phyloP scores from a whole-genome alignment of 2,113 vertebrate species.

The Gorsachius goisagi region DNA sequence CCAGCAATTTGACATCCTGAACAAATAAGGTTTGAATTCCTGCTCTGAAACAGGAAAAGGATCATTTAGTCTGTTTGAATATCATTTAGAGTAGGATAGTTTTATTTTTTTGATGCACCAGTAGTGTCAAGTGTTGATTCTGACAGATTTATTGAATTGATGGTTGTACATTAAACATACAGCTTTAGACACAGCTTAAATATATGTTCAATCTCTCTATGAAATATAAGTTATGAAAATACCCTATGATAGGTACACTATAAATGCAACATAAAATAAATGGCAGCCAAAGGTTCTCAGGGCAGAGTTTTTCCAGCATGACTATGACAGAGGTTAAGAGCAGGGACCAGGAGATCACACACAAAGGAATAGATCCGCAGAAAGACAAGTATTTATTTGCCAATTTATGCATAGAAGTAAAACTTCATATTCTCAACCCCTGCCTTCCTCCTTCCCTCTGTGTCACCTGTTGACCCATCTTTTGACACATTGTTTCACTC shows the following conservation, averaged over 20 bases:
- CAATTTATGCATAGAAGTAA: neutral
- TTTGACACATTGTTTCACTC: neutral
- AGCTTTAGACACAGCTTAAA: constrained; percentile 40
- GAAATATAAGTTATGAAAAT: constrained; percentile 10
- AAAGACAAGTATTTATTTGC: neutral
- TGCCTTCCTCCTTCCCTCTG: neutral
- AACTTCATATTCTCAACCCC: neutral
- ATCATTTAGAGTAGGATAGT: constrained; percentile 51
- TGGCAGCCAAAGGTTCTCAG: neutral
- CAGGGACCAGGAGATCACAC: neutral
- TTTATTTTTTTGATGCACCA: constrained; percentile 47
- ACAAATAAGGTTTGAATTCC: constrained; percentile 65
- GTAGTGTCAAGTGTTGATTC: constrained; percentile 37
- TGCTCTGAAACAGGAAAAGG: constrained; percentile 69
- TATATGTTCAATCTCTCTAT: neutral
- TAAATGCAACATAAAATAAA: neutral
- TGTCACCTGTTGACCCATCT: neutral
- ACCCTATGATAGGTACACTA: neutral
- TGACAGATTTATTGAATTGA: constrained; percentile 54
- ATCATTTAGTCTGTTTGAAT: constrained; percentile 67
- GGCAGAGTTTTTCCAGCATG: neutral
- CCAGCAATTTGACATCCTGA: constrained; percentile 60
- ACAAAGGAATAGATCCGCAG: neutral
- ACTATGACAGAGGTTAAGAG: neutral
- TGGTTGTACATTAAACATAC: constrained; percentile 32